Evolutionary conservation across 2,797 vertebrate species (phyloP), one percentile per base, ranked within the genome.

Genomic region (Columba guinea): DNA sequence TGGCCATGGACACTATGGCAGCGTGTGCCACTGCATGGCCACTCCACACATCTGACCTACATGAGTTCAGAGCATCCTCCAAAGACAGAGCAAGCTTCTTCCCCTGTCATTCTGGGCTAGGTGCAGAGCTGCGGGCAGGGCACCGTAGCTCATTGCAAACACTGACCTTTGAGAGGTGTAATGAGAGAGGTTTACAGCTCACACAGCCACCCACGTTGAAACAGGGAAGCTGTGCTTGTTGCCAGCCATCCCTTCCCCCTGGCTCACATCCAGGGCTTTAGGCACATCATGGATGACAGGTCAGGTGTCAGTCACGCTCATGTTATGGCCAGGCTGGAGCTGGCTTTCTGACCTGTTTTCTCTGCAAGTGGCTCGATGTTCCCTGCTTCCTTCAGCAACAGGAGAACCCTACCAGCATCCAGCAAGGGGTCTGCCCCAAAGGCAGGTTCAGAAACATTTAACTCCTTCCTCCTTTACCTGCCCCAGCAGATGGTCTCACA

Each of bases 151-250:
- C 10, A 1, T 30, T 71, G 59, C 0, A 2, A 90, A 73, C 35
- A 32, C 32, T 64, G 94, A 84, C 87, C 87, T 94, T 88, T 84
- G 73, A 80, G 44, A 92, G 16, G 27, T 76, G 65, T 69, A 84
- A 82, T 1, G 28, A 87, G 84, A 93, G 89, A 85, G 73, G 64
- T 65, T 91, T 78, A 81, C 71, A 85, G 87, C 46, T 89, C 79
- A 51, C 20, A 14, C 55, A 77, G 34, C 6, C 62, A 62, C 34
- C n/a, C 37, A 9, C 2, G 26, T 7, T 34, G 46, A 70, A 81
- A 80, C 0, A 8, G 77, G 75, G 46, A 75, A 90, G 63, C 37
- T 71, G 28, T 18, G 17, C 68, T 53, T 60, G 89, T 75, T 41
- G 56, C 76, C 87, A 91, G 52, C 27, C 5, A 76, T 81, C 89